phyloP scores from a whole-genome alignment of 2,113 vertebrate genomes.

The Chaenogobius annularis region DNA sequence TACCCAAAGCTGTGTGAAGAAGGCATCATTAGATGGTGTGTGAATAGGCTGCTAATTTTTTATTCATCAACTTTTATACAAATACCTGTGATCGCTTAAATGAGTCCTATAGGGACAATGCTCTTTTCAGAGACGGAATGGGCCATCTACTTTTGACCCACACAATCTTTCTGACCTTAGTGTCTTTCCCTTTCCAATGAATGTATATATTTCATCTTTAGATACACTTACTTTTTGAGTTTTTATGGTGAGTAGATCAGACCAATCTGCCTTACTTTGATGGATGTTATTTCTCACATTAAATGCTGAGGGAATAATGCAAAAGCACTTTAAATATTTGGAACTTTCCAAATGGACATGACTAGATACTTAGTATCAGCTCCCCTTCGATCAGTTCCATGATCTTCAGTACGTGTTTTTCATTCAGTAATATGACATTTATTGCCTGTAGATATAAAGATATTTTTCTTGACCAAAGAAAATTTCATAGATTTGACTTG shows the following conservation, averaged over 20 bases:
- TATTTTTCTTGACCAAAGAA: constrained; percentile 83
- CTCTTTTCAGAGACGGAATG: constrained; percentile 50
- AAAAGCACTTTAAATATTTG: constrained; percentile 98
- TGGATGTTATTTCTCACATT: constrained; percentile 68
- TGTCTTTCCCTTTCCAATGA: constrained; percentile 42
- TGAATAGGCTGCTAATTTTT: constrained; percentile 78
- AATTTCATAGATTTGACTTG: constrained; percentile 74
- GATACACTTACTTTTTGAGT: constrained; percentile 6
- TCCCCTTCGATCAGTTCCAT: constrained; percentile 96
- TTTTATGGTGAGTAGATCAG: constrained; percentile 46
- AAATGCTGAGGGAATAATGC: constrained; percentile 81
- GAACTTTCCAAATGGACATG: constrained; percentile 85
- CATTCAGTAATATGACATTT: constrained; percentile 72
- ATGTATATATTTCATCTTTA: constrained; percentile 23
- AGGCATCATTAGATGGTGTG: constrained; percentile 63
- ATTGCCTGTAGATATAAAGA: constrained; percentile 75
- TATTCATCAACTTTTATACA: constrained; percentile 61
- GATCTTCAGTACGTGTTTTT: constrained; percentile 80
- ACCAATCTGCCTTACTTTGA: constrained; percentile 74
- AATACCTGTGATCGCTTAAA: constrained; percentile 50
- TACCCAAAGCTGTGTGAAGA: constrained; percentile 47
- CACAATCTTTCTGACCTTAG: constrained; percentile 18
- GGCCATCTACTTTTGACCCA: constrained; percentile 18
- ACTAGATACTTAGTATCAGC: constrained; percentile 93
- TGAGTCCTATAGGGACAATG: constrained; percentile 23